Evolutionary conservation across 2,113 vertebrate genomes (phyloP).

Genomic region (Aegithalos caudatus): DNA sequence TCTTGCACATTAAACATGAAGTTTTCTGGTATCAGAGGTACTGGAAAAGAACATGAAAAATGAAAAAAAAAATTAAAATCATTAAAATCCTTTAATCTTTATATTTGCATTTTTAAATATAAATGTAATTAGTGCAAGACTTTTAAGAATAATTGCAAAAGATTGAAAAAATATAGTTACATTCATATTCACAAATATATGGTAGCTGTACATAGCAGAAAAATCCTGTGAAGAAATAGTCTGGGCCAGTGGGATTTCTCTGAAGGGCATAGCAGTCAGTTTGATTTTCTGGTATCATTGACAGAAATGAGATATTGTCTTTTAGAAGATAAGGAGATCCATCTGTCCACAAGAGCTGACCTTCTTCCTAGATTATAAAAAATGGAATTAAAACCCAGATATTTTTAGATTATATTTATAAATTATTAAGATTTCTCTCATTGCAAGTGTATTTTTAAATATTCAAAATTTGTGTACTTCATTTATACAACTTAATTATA

Average conservation of each 20-base stretch:
- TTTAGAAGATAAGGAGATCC: conserved; percentile 74
- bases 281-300: conserved; percentile 73
- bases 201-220: conserved; percentile 82
- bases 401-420: not conserved
- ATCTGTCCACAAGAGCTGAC: conserved; percentile 80
- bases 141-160: not conserved
- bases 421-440: not conserved
- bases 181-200: conserved; percentile 85
- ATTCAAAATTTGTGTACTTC: not conserved
- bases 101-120: not conserved
- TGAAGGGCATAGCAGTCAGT: conserved; percentile 86
- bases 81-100: not conserved
- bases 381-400: not conserved
- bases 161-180: conserved; percentile 71
- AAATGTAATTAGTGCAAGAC: not conserved
- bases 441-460: not conserved
- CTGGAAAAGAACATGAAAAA: conserved; percentile 56
- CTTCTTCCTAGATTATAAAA: conserved; percentile 76
- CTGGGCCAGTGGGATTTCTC: conserved; percentile 75
- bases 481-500: not conserved
- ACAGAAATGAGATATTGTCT: conserved; percentile 56
- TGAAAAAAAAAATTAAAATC: not conserved
- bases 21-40: conserved; percentile 52
- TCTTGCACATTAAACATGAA: conserved; percentile 63
- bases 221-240: conserved; percentile 82